Evolutionary conservation across 1,140 invertebrate genomes (phyloP), one percentile per base, ranked within the genome.

Genomic region (Lamellibrachia luymesi): DNA sequence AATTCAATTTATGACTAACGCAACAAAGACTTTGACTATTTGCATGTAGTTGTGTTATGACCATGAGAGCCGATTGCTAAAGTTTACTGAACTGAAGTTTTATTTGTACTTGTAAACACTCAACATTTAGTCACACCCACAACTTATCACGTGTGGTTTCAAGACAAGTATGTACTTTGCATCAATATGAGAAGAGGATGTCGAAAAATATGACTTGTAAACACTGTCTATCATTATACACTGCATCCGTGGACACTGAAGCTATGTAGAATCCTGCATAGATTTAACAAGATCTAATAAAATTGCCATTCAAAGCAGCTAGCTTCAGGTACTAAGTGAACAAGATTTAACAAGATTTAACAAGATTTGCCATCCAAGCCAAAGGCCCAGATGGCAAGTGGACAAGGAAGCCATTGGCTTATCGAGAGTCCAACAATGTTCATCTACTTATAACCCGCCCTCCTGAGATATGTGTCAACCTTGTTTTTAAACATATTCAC

Each of bases 141-240:
- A 2, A 80, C 64, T 80, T 8, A 22, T 80, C 6, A 80, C 1
- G 64, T 80, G 64, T 10, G 64, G 5, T 17, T 22, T 38, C 38
- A 38, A 80, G 25, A 2, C 25, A 80, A 80, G 64, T 17, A 22
- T 8, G 64, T 80, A 80, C 64, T 80, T 22, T 80, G 64, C 17
- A 10, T 2, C 64, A 80, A 22, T 8, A 80, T 22, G 64, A 80
- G 64, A 56, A 56, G 64, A 80, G 64, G 64, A 80, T 80, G 64
- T 80, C 8, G 91, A 91, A 91, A 4, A n/a, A 91, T 50, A 91
- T 91, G 91, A 50, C 13, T 22, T 91, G 91, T 91, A 50, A 50
- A 91, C 56, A 64, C 27, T 50, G 38, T 90, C 51, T 50, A 91
- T 49, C 89, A 51, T 2, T 80, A 80, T 4, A 80, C 64, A 80